Base-by-base conservation (phyloP, 2,888 invertebrate species). In the Diloba caeruleocephala region DNA sequence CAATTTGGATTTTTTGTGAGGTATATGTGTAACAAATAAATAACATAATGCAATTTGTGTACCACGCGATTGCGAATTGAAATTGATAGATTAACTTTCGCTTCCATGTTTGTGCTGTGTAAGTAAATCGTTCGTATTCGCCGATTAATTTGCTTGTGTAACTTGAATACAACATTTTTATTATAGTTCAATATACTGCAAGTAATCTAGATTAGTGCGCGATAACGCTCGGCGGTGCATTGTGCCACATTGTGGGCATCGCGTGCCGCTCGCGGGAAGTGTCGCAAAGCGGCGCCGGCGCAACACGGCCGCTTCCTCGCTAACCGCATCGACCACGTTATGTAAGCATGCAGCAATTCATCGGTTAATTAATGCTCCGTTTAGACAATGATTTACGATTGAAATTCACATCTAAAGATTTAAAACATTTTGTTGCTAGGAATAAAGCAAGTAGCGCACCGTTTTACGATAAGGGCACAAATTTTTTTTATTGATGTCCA, bases 181-280 rank as follows among this genome's bases (percentile, higher is more conserved):
- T 25, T 28, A 34, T 38, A 59, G 58, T 63, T 59, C 19, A 53
- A 29, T 60, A 63, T 48, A 57, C 43, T 45, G 33, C 26, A 52
- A 49, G 26, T 42, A 64, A 43, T 10, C 23, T 34, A 51, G 70
- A 61, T 71, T 36, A 32, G 28, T 42, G 7, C 1, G 7, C 32
- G 66, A 66, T 70, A 70, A 54, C 34, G 37, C 33, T 39, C 17
- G 17, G 29, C 12, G 43, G 42, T 50, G 63, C 48, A 32, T 33
- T 37, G 43, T 8, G 13, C 2, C 9, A 23, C 39, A 36, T 13
- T 36, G 28, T 52, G 37, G 39, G 15, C 32, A 53, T 53, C 50
- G 65, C 53, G 33, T 64, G 65, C 23, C 7, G 34, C 21, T 17
- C 9, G 57, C 46, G 26, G 56, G 38, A 55, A 50, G 56, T 64